Base-by-base conservation (phyloP, 1,140 invertebrate species). In the Chlorops oryzae region DNA sequence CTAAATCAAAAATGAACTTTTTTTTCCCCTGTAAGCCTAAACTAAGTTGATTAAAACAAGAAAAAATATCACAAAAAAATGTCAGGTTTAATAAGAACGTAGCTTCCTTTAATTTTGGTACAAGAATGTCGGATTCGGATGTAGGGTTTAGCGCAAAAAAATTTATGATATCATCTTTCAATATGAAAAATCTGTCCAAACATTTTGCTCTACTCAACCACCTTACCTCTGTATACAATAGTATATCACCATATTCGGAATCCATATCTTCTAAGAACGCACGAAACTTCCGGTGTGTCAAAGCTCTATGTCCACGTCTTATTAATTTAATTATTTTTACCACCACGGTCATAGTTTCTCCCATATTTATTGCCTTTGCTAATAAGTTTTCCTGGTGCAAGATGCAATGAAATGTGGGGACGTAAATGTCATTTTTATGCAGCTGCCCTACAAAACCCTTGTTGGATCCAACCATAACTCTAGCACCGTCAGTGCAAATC, bases 161-260 rank as follows among this genome's bases (percentile, higher is more conserved):
- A n/a, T n/a, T n/a, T n/a, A n/a, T n/a, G n/a, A n/a, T n/a, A n/a
- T n/a, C n/a, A n/a, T n/a, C n/a, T n/a, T n/a, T n/a, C n/a, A n/a
- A n/a, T n/a, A n/a, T n/a, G n/a, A n/a, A n/a, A n/a, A n/a, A n/a
- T n/a, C n/a, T n/a, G n/a, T n/a, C n/a, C n/a, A n/a, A n/a, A n/a
- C n/a, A n/a, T n/a, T n/a, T n/a, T n/a, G n/a, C n/a, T n/a, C n/a
- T n/a, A n/a, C n/a, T n/a, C n/a, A n/a, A n/a, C n/a, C n/a, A n/a
- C n/a, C n/a, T n/a, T n/a, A n/a, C n/a, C n/a, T n/a, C n/a, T n/a
- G n/a, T n/a, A n/a, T n/a, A n/a, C n/a, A n/a, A n/a, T n/a, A n/a
- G n/a, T n/a, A n/a, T n/a, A 37, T 51, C 41, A 13, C 41, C 49
- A 43, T 51, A 51, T 5, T 46, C 44, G 17, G 39, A n/a, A 32